Conservation (phyloP, 2,888 invertebrate species). For the Epinotia brunnichana region DNA sequence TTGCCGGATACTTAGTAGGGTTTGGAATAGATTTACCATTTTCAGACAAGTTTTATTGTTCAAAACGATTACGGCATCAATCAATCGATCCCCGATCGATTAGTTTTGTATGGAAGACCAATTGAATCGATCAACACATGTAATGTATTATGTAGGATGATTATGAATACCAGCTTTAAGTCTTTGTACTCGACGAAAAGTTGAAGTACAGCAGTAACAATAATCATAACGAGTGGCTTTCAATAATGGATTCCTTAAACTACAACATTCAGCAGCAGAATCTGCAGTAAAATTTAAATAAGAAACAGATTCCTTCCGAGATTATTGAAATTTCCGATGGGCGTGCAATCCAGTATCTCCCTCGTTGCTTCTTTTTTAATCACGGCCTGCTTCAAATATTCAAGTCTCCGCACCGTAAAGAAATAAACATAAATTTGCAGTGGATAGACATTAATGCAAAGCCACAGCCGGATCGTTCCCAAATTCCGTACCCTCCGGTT, state of each 20-base stretch:
- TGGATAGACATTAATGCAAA: slow-evolving; percentile 43
- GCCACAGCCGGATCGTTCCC: slow-evolving; percentile 46
- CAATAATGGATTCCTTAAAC: background rate
- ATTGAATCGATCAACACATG: background rate
- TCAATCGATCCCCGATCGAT: too few species aligned
- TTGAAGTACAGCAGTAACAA: background rate
- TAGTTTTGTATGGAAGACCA: background rate
- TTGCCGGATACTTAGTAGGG: background rate
- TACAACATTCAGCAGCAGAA: background rate
- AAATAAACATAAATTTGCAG: slow-evolving; percentile 45
- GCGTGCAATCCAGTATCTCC: slow-evolving; percentile 29
- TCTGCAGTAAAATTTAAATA: slow-evolving; percentile 24
- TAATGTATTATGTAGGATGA: too few species aligned
- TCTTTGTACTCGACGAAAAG: background rate
- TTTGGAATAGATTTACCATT: background rate
- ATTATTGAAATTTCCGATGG: slow-evolving; percentile 35
- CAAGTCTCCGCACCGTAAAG: slow-evolving; percentile 42
- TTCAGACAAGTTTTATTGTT: background rate
- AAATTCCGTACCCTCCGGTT: slow-evolving; percentile 46
- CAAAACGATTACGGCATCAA: background rate
- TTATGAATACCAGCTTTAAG: background rate
- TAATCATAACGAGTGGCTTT: background rate
- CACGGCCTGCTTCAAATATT: slow-evolving; percentile 43
- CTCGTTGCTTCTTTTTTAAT: slow-evolving; percentile 42
- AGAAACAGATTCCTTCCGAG: slow-evolving; percentile 22